Evolutionary conservation across 92 coral and sea anemone genomes (phyloP), one percentile per base, ranked within the genome.

Genomic region (Heteractis magnifica): DNA sequence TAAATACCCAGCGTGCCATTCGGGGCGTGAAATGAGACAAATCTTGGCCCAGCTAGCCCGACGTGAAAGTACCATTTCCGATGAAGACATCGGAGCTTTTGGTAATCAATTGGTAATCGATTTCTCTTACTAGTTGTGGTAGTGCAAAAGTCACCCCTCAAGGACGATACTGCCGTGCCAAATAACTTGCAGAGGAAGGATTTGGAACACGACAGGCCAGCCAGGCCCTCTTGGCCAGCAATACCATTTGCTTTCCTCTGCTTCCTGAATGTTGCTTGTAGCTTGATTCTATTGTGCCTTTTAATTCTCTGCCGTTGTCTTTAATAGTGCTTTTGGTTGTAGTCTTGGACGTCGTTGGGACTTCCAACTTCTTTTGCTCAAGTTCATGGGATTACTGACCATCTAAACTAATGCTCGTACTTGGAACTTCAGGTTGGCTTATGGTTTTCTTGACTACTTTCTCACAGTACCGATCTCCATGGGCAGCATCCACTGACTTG

Each of bases 91-190:
- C 41, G 18, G 65, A 52, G 19, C 21, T 70, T 71, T 78, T 85
- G 23, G 74, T 55, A 13, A 85, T 51, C 51, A 85, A 78, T 12
- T 64, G 70, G 23, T 51, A 53, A 62, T 85, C 83, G 10, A 85
- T 44, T 78, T 85, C 83, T 16, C 83, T 72, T 58, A 78, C 78
- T 65, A 71, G 21, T n/a, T 0, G 10, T 56, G 64, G 26, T 14
- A 13, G 4, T 14, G 53, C 1, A 5, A 7, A 10, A 51, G 18
- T 41, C 15, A 13, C 23, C 34, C 60, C 12, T 8, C 3, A 4
- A 76, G 56, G 20, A 16, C 60, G 23, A 76, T 52, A 52, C 41
- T 77, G 68, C 2, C 50, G 65, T 44, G 53, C 16, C n/a, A 51
- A 19, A 44, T 19, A 51, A 77, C 50, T 51, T 8, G 13, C 8